Base-by-base conservation (phyloP, 2,888 invertebrate species). In the Bedellia somnulentella region DNA sequence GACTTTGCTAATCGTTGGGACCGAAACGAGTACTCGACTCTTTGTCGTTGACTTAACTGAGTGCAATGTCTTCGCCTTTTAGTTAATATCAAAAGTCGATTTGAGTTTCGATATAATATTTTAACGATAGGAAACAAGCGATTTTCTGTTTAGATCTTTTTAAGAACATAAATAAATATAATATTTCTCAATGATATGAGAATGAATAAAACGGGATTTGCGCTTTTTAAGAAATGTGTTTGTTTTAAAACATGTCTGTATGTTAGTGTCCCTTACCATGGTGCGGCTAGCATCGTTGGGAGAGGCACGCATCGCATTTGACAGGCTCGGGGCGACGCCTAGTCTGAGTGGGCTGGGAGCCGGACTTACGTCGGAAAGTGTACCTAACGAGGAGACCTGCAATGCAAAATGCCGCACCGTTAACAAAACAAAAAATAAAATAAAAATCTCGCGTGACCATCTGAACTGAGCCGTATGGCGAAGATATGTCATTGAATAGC, bases 361-460 rank as follows among this genome's bases (percentile, higher is more conserved):
- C 71, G 64, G 76, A 73, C 67, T 77, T 77, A 76, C 76, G 76
- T 59, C 77, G 77, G 67, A 77, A 77, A 67, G 77, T 77, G 75
- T 77, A 77, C 77, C 77, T 77, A 77, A 77, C 77, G 71, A 77
- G 76, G 56, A 77, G 76, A 77, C 77, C 77, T 77, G 77, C 64
- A 77, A 77, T 73, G 68, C 63, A 73, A 75, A 76, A 76, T 57
- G 75, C 68, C 63, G 62, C 56, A 73, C 70, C 71, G 75, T 75
- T 75, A 75, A 68, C 64, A 70, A 68, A 71, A 70, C 47, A 66
- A 60, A 13, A 58, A 60, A 57, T 64, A 54, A 42, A 57, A 63
- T 18, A 59, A 56, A 54, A 52, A 55, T 52, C 55, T 60, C 52
- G 68, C 73, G 75, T 71, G 73, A 67, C 73, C 73, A 67, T 62